These are phyloP conservation scores for Aporophyla lueneburgensis DNA, from an alignment of 2,888 invertebrate genomes.

Conservation along the genomic window DNA sequence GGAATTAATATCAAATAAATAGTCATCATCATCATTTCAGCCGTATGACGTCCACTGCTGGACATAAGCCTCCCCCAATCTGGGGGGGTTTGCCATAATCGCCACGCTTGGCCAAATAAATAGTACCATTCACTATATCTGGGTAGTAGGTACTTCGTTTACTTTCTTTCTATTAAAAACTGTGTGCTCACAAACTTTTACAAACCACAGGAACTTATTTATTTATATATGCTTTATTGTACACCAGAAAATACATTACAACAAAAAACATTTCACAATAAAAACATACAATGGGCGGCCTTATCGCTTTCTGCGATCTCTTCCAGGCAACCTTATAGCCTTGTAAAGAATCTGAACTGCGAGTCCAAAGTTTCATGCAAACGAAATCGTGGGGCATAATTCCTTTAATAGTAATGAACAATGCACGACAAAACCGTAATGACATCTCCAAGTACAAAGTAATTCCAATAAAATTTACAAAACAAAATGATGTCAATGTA, in stretches of 20 bases:
- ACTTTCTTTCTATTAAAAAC: background rate
- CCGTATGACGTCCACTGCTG: too few relatives aligned
- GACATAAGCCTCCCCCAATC: too few relatives aligned
- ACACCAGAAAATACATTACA: too few relatives aligned
- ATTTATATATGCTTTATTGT: background rate
- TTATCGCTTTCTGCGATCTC: too few relatives aligned
- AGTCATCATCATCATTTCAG: too few relatives aligned
- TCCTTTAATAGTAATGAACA: background rate
- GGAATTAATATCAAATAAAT: too few relatives aligned
- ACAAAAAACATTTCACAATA: too few relatives aligned
- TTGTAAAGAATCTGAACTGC: background rate
- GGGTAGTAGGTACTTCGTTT: background rate
- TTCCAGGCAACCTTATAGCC: too few relatives aligned
- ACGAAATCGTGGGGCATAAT: background rate
- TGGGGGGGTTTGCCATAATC: too few relatives aligned
- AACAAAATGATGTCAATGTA: conserved; percentile 20
- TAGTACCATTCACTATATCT: background rate
- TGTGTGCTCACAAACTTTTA: background rate
- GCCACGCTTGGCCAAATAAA: too few relatives aligned
- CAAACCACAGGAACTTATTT: background rate
- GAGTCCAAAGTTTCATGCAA: background rate
- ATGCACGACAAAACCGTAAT: too few relatives aligned
- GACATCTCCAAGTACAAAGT: background rate
- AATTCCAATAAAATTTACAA: conserved; percentile 21
- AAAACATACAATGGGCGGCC: too few relatives aligned